A percentile compares a stretch with the other conserved stretches of the same genome.
Evolutionary conservation across 2,113 vertebrate genomes (phyloP).

Genomic region (Hemiprocne comata): DNA sequence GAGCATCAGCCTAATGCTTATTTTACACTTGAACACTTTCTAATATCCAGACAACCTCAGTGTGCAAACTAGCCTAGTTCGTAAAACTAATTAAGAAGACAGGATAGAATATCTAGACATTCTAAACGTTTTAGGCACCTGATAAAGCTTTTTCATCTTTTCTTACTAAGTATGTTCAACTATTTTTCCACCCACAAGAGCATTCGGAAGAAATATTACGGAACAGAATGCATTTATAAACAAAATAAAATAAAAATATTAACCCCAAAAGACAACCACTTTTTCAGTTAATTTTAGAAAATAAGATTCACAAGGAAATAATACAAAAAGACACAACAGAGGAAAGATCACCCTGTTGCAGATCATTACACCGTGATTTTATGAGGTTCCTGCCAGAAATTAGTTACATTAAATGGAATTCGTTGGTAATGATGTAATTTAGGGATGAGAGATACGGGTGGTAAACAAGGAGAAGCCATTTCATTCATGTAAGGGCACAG

Average conservation of each 20-base stretch:
- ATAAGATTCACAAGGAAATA: not conserved
- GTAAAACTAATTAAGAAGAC: constrained; percentile 48
- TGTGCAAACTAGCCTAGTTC: not conserved
- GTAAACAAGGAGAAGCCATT: not conserved
- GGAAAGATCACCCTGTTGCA: not conserved
- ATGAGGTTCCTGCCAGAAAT: constrained; percentile 4
- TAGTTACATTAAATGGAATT: not conserved
- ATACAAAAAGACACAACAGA: not conserved
- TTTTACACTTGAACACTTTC: constrained; percentile 56
- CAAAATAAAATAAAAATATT: constrained; percentile 26
- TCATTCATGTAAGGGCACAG: not conserved
- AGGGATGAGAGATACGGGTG: not conserved
- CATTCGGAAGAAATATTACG: constrained; percentile 11
- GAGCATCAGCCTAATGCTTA: constrained; percentile 31
- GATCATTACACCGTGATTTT: not conserved
- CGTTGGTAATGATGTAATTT: not conserved
- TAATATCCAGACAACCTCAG: constrained; percentile 35
- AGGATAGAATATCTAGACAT: constrained; percentile 26
- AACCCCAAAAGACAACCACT: not conserved
- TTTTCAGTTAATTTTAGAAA: constrained; percentile 15
- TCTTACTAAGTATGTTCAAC: constrained; percentile 46
- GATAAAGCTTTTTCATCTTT: constrained; percentile 34
- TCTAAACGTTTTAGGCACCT: constrained; percentile 37
- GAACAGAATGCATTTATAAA: not conserved
- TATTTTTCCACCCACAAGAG: constrained; percentile 35